phyloP scores from a whole-genome alignment of 1,140 invertebrate species.

The Globodera rostochiensis region DNA sequence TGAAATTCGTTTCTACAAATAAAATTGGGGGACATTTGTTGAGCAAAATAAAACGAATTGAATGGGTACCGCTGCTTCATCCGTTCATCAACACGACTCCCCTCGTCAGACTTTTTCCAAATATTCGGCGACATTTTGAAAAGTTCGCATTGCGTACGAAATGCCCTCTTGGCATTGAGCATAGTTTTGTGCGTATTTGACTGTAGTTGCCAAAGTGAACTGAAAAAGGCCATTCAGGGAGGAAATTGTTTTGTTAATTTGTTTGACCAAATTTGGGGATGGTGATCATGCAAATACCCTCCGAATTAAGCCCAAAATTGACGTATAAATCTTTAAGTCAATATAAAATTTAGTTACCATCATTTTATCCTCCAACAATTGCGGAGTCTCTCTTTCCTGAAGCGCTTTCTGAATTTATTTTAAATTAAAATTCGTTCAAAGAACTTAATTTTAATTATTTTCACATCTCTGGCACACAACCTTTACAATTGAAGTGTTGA shows the following conservation, averaged over 20 bases:
- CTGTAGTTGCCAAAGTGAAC: neutral
- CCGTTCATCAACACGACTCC: neutral
- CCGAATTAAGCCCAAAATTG: no score
- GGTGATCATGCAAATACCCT: no score
- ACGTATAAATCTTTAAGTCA: no score
- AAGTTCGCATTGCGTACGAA: neutral
- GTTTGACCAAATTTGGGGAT: no score
- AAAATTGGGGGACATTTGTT: neutral
- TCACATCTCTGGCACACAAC: neutral
- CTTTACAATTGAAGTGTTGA: neutral
- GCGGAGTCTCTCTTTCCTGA: neutral
- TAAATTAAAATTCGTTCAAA: no score
- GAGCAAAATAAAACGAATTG: neutral
- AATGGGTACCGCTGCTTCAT: neutral
- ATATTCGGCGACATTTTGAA: neutral
- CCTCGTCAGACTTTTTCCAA: neutral
- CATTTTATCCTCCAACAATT: neutral
- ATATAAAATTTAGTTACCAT: neutral
- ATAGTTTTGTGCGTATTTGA: neutral
- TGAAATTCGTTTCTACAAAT: neutral
- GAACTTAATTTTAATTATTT: no score
- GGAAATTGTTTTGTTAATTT: no score
- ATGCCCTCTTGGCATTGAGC: neutral
- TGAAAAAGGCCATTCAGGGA: neutral
- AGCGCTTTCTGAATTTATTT: neutral